Evolutionary conservation across 2,113 vertebrate species (phyloP), one percentile per base, ranked within the genome.

Genomic region (Danio rerio): DNA sequence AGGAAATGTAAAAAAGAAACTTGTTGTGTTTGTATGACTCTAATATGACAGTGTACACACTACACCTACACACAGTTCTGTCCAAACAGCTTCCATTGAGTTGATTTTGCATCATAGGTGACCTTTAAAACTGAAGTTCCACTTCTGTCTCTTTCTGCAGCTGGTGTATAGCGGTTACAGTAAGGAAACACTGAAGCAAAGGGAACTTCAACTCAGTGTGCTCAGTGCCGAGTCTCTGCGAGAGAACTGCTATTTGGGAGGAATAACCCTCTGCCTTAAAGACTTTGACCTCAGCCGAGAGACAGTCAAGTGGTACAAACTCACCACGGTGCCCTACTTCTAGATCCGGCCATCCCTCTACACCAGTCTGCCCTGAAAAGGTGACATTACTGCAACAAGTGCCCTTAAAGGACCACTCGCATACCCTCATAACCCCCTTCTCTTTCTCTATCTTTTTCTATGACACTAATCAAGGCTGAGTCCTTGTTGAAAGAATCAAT

Each of bases 251-350:
- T 99, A 95, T 88, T 92, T 99, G 83, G 98, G 98, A 74, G 97
- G 97, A 83, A 86, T 98, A 89, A 98, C 95, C 5, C 94, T 99
- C 43, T 93, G 95, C 12, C 93, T 99, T 9, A 97, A 96, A 91
- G 96, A 98, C 92, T 98, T 99, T 93, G 97, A 99, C 93, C 89
- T 99, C 91, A 95, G 94, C 92, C 95, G 95, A 90, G 98, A 99
- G 93, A 99, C 98, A 0, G 93, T 98, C 82, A 96, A 94, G 85
- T 99, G 98, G 98, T 97, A 99, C 91, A 96, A 94, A 59, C 95
- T 99, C 55, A 94, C 95, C 31, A 96, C 95, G 71, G 95, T 94
- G 31, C 95, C 96, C 4, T 96, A 94, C 74, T 94, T 96, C 86
- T 98, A 94, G 81, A 81, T 59, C 58, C 69, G 4, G 82, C 45